Percentiles rank a stretch among this genome's conserved stretches.
Evolutionary conservation across 2,113 vertebrate species (phyloP).

Genomic region (Albula goreensis): DNA sequence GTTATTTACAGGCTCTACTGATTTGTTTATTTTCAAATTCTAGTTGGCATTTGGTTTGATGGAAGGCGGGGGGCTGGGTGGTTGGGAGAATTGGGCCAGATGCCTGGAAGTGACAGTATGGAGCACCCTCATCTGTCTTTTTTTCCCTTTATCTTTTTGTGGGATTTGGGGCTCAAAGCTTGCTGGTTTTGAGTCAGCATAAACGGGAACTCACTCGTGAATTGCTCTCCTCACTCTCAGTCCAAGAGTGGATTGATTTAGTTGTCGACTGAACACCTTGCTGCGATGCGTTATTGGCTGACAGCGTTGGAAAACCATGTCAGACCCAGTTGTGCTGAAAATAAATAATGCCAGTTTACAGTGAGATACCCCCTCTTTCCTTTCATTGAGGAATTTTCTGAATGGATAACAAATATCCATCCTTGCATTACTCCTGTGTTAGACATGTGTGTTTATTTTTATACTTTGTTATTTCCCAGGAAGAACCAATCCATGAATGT

Average conservation of each 20-base stretch:
- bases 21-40: too few relatives aligned
- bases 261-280: slow-evolving; percentile 26
- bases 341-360: slow-evolving; percentile 12
- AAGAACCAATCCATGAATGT: slow-evolving; percentile 79
- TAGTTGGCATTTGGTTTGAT: neutral
- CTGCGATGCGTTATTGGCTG: slow-evolving; percentile 24
- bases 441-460: neutral
- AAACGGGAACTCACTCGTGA: slow-evolving; percentile 42
- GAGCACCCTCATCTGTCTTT: slow-evolving; percentile 32
- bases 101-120: slow-evolving; percentile 9
- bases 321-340: slow-evolving; percentile 11
- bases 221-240: slow-evolving; percentile 43
- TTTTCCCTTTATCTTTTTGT: slow-evolving; percentile 10
- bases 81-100: slow-evolving; percentile 5
- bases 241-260: slow-evolving; percentile 54
- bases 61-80: neutral
- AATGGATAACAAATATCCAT: neutral
- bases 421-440: neutral
- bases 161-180: slow-evolving; percentile 27
- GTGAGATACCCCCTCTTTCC: neutral
- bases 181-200: slow-evolving; percentile 47
- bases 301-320: slow-evolving; percentile 15
- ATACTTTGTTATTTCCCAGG: slow-evolving; percentile 52
- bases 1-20: too few relatives aligned
- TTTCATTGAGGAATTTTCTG: slow-evolving; percentile 18